Evolutionary conservation across 2,888 invertebrate genomes (phyloP), one percentile per base, ranked within the genome.

Genomic region (Tipula lateralis): DNA sequence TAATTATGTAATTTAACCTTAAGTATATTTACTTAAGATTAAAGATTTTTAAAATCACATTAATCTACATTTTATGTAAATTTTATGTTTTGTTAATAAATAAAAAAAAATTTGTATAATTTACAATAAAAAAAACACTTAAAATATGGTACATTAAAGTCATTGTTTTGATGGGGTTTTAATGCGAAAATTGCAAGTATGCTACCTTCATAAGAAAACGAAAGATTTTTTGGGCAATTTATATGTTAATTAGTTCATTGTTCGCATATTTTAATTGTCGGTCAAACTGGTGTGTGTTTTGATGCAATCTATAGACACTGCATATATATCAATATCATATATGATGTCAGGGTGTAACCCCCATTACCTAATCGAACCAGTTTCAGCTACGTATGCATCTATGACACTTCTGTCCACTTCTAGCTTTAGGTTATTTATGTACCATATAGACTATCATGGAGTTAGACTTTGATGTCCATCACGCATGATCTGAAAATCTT

Each of bases 71-170:
- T 66, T 66, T 66, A 66, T 66, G 66, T 66, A n/a, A 66, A 66
- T 66, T 66, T 66, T 24, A 66, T 66, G 66, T 19, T 66, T 66
- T 66, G 66, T 66, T 66, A 66, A 66, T 66, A 66, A 44, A 44
- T 44, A 16, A 44, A 44, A 39, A 39, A 50, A n/a, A n/a, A n/a
- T n/a, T 6, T 36, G 36, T 36, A 36, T 32, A 4, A 32, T 32
- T 32, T 32, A 32, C 32, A 32, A 32, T 32, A 32, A 32, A 32
- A 36, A 36, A 34, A 36, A 36, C 36, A 16, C 44, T 50, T 50
- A 50, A 50, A 50, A 50, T 50, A 16, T 50, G 39, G 39, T 44
- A n/a, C 2, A n/a, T 44, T 5, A 44, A 50, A 16, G 16, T 50
- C 3, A 50, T 36, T 36, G 36, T 16, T 50, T 50, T 50, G n/a